phyloP scores from a whole-genome alignment of 2,888 invertebrate species.

The Tenthredo amoena region DNA sequence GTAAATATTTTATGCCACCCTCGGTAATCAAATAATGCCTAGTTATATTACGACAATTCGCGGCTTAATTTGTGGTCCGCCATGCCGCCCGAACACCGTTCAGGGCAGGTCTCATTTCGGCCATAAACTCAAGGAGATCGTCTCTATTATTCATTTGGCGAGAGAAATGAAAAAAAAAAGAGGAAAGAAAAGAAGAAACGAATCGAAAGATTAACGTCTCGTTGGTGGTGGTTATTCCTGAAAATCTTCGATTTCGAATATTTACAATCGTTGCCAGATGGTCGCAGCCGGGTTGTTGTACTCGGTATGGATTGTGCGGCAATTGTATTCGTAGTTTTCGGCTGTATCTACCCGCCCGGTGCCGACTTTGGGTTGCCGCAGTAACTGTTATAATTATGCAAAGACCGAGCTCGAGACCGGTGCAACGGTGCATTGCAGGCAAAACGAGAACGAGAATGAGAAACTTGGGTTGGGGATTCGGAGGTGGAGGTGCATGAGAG shows the following conservation, averaged over 20 bases:
- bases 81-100: not conserved
- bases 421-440: conserved; percentile 69
- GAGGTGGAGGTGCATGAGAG: conserved; percentile 58
- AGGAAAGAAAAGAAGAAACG: not conserved
- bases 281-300: not conserved
- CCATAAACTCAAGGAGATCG: not conserved
- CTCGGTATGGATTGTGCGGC: conserved; percentile 2
- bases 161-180: not conserved
- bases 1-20: conserved; percentile 51
- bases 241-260: not conserved
- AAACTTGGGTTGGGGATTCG: conserved; percentile 47
- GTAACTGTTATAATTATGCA: conserved; percentile 74
- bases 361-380: conserved; percentile 25
- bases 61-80: conserved; percentile 47
- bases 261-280: conserved; percentile 28
- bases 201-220: not conserved
- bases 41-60: conserved; percentile 52
- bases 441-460: conserved; percentile 55
- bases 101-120: not conserved
- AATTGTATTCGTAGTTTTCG: conserved; percentile 31
- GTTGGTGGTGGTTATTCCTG: not conserved
- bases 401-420: conserved; percentile 62
- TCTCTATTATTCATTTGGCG: not conserved
- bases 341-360: not conserved
- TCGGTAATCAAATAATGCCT: conserved; percentile 51